Evolutionary conservation across 2,113 vertebrate species (phyloP).

Genomic region (Nesogale talazaci): DNA sequence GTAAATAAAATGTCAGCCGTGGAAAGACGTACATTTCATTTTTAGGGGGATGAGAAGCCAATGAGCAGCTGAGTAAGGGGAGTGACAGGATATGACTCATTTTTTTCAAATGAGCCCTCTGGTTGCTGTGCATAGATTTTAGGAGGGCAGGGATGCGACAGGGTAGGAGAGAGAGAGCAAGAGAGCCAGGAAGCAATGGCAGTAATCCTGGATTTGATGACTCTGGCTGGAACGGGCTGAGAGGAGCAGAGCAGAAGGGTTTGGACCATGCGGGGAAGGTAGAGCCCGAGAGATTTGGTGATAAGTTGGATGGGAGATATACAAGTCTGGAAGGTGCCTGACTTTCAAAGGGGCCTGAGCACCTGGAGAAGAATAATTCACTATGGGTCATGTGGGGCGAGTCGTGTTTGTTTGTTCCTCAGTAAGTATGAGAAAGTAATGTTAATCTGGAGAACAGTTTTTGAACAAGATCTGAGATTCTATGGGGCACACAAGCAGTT

Average conservation of each 20-base stretch:
- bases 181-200: not conserved
- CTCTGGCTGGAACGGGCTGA: not conserved
- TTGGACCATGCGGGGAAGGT: not conserved
- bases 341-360: not conserved
- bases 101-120: not conserved
- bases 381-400: not conserved
- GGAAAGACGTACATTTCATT: not conserved
- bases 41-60: not conserved
- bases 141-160: not conserved
- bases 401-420: not conserved
- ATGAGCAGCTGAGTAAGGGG: not conserved
- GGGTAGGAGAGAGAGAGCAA: not conserved
- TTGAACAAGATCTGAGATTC: conserved; percentile 53
- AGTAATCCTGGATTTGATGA: not conserved
- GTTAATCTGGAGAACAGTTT: conserved; percentile 47
- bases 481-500: conserved; percentile 33
- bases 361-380: not conserved
- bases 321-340: not conserved
- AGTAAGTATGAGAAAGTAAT: not conserved
- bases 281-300: not conserved
- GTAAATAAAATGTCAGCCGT: not conserved
- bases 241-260: not conserved
- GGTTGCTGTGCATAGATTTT: not conserved
- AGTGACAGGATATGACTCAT: not conserved
- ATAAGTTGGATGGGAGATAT: not conserved